Percentiles rank a stretch among this genome's conserved stretches.
Evolutionary conservation across 2,888 invertebrate species (phyloP).

Genomic region (Lasioglossum lativentre): DNA sequence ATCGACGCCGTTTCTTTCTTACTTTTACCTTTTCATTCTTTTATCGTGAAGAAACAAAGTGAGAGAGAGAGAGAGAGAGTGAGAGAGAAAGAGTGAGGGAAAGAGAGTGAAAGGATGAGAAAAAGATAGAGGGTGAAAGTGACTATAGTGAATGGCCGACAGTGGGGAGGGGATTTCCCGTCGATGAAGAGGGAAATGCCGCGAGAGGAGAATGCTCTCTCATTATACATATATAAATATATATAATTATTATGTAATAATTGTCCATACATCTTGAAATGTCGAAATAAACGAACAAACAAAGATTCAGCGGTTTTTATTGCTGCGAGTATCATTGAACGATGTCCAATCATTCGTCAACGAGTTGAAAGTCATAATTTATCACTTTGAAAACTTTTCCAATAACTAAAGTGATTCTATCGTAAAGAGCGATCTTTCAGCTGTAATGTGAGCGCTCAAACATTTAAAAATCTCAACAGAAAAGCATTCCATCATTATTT

Average conservation of each 20-base stretch:
- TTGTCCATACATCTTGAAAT: conserved; percentile 84
- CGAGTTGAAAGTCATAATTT: background rate
- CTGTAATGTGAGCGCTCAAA: too few relatives aligned
- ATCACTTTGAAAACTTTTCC: too few relatives aligned
- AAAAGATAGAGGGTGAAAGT: conserved; percentile 53
- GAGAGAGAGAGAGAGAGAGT: conserved; percentile 24
- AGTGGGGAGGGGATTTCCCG: conserved; percentile 23
- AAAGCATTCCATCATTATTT: too few relatives aligned
- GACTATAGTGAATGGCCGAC: conserved; percentile 43
- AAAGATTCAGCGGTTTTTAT: conserved; percentile 57
- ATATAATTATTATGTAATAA: conserved; percentile 84
- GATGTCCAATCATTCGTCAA: background rate
- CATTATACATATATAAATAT: conserved; percentile 75
- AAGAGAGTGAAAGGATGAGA: conserved; percentile 25
- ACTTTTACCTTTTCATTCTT: conserved; percentile 60
- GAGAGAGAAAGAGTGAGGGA: conserved; percentile 51
- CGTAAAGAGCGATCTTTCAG: too few relatives aligned
- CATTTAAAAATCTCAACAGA: too few relatives aligned
- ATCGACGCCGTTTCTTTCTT: conserved; percentile 58
- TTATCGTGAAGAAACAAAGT: conserved; percentile 42
- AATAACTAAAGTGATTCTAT: too few relatives aligned
- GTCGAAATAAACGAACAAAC: conserved; percentile 83
- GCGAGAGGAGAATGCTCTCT: conserved; percentile 80
- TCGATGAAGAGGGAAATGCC: conserved; percentile 60
- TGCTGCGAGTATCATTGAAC: background rate